Evolutionary conservation across 2,888 invertebrate genomes (phyloP), one percentile per base, ranked within the genome.

Genomic region (Ischnura elegans): DNA sequence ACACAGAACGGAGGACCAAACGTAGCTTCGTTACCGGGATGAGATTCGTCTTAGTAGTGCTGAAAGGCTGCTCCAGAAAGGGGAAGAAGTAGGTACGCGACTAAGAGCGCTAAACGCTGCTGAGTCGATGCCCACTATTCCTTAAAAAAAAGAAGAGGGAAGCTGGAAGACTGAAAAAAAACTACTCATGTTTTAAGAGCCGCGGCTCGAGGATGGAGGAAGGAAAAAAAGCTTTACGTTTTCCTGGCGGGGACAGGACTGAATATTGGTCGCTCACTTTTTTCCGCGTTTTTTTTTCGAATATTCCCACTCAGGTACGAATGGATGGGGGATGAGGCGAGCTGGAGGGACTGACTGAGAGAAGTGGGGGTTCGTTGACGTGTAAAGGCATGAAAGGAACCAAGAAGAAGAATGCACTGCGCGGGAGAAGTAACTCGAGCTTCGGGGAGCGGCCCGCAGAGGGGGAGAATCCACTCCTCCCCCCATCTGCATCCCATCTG

Each of bases 181-280:
- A 87, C 8, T 45, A 42, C 46, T 87, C 87, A 45, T 10, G 47
- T 25, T 10, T n/a, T 25, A 86, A 5, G 43, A 86, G 86, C 42
- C 42, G 86, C 21, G 45, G 42, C 5, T 86, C 19, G 42, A 45
- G 86, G 45, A 45, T 19, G 84, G 46, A 87, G n/a, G 25, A 46
- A 51, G n/a, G 13, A 90, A 90, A 90, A 42, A 90, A 90, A 51
- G 46, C 47, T 55, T 90, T 90, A 29, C 90, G 55, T 51, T 90
- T 51, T 55, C 55, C 29, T 1, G 76, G 13, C 36, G 76, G 76
- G 76, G 76, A 76, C 36, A 76, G 76, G 76, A 76, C 76, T 36
- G 76, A 36, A 36, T 36, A 76, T 90, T 90, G 90, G 42, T 36
- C 90, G 55, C 55, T 55, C 47, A 13, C 29, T 87, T 43, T 87